phyloP scores from a whole-genome alignment of 2,113 vertebrate genomes.

The Bothrops jararaca region DNA sequence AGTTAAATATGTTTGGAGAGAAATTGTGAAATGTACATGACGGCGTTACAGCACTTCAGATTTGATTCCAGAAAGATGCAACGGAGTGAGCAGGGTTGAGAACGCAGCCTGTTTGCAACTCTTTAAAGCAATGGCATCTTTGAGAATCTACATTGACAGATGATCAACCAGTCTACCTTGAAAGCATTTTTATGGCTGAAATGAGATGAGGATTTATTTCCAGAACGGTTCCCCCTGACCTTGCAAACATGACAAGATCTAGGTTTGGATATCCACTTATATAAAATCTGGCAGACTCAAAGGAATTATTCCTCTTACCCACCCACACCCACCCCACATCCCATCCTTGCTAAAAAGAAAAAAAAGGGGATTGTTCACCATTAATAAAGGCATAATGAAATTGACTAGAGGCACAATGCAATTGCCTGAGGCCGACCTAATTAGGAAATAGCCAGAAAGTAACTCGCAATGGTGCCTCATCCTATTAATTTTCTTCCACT shows the following conservation, averaged over 20 bases:
- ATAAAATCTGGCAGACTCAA: not conserved
- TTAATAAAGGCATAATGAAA: not conserved
- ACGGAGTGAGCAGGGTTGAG: not conserved
- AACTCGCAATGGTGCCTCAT: not conserved
- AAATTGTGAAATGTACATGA: not conserved
- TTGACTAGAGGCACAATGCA: not conserved
- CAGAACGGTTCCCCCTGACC: not conserved
- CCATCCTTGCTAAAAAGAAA: not conserved
- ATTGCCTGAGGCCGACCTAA: not conserved
- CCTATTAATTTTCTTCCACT: not conserved
- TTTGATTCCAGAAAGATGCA: not conserved
- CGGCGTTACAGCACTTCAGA: not conserved
- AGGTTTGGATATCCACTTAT: not conserved
- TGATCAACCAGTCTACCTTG: not conserved
- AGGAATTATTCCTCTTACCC: not conserved
- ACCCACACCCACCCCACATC: not conserved
- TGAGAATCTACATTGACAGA: not conserved
- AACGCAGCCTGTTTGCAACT: not conserved
- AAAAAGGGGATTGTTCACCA: not conserved
- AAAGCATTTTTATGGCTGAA: not conserved
- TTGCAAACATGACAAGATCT: not conserved
- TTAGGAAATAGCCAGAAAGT: not conserved
- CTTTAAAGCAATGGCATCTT: not conserved
- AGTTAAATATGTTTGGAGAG: not conserved
- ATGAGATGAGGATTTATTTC: not conserved